A percentile compares a stretch with the other conserved stretches of the same genome.
These are phyloP conservation scores for Centropristis striata DNA, from an alignment of 2,113 vertebrate genomes.

Conservation along the genomic window DNA sequence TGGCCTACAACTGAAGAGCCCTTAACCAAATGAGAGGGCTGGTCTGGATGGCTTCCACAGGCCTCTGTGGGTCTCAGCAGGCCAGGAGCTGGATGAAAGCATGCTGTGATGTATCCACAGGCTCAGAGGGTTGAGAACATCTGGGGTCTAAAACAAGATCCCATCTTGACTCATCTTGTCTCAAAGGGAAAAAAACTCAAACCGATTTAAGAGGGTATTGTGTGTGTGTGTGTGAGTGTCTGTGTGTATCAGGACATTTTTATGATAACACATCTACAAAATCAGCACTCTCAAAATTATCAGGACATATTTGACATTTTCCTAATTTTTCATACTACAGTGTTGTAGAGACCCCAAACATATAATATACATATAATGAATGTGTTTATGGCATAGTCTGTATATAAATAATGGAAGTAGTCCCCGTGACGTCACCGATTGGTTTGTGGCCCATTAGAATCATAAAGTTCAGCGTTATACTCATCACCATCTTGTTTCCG, in stretches of 20 bases:
- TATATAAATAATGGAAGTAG: too few species aligned
- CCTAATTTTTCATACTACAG: too few species aligned
- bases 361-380: too few species aligned
- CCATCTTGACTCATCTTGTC: slow-evolving; percentile 40
- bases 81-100: slow-evolving; percentile 62
- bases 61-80: slow-evolving; percentile 59
- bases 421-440: too few species aligned
- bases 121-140: slow-evolving; percentile 49
- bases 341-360: too few species aligned
- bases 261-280: too few species aligned
- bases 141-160: slow-evolving; percentile 59
- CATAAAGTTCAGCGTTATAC: too few species aligned
- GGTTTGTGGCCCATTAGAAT: not conserved
- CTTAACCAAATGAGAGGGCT: slow-evolving; percentile 69
- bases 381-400: not conserved
- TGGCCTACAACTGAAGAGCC: slow-evolving; percentile 65
- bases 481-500: too few species aligned
- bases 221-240: slow-evolving; percentile 1
- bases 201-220: slow-evolving; percentile 21
- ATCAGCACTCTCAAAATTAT: too few species aligned
- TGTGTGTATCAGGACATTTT: not conserved
- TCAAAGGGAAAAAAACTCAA: slow-evolving; percentile 33
- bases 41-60: slow-evolving; percentile 55
- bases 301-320: too few species aligned
- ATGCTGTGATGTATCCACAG: slow-evolving; percentile 56